Evolutionary conservation across 2,113 vertebrate genomes (phyloP), one percentile per base, ranked within the genome.

Genomic region (Poecilia latipinna): DNA sequence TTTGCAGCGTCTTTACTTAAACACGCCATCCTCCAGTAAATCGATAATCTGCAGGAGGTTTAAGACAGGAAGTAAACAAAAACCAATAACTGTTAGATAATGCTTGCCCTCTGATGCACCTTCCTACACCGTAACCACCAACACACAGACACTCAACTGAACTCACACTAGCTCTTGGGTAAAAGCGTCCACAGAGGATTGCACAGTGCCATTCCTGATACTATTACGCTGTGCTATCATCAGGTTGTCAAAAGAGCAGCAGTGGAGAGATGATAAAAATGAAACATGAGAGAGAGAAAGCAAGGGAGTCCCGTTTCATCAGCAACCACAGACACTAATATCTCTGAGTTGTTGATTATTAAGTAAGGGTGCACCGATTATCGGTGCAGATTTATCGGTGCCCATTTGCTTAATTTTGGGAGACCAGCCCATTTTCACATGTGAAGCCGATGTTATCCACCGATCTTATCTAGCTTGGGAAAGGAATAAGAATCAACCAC

Each of bases 41-140:
- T 93, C 90, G 70, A 93, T 93, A 92, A 86, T 75, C 86, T 83
- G 86, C 88, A 82, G 88, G 89, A 88, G 85, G 88, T 82, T 91
- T 84, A 87, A 79, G 78, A 89, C 84, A 78, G 81, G 84, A 91
- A 91, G 89, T 88, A 88, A 90, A 88, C 79, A 89, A 89, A 90
- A 90, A 89, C 29, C 89, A 84, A 83, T 86, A 87, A 44, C 63
- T 72, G 86, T 91, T 92, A 87, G 85, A 88, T 89, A 93, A 92
- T 74, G 62, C 77, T 74, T 75, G 85, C 68, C 87, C 82, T 89
- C 54, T 84, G 60, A 84, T 80, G 91, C 51, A 75, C 75, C 83
- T 85, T 88, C 83, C 90, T 85, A 80, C 88, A 78, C 70, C 73
- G 39, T 76, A 79, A 82, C 84, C 88, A 89, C 85, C 86, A 83